Evolutionary conservation across 1,140 invertebrate genomes (phyloP).

Genomic region (Thalassaphorura encarpata): DNA sequence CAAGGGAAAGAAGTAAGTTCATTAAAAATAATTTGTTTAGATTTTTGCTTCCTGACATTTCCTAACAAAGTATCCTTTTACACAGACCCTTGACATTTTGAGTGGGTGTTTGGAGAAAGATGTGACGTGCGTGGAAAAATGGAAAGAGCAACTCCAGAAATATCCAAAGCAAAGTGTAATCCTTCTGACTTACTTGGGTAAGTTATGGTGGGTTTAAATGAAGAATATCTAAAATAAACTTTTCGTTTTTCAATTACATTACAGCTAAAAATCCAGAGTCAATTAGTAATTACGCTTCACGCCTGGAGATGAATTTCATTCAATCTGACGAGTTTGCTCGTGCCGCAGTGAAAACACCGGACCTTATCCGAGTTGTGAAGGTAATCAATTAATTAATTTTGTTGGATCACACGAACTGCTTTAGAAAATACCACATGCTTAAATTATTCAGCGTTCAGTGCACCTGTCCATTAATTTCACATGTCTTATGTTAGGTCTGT

Average conservation of each 20-base stretch:
- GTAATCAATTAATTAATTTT: conserved; percentile 10
- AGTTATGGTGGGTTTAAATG: not conserved
- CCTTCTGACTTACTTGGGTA: conserved; percentile 28
- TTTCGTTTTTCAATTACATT: conserved; percentile 2
- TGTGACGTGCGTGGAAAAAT: conserved; percentile 8
- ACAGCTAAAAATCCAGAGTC: conserved; percentile 20
- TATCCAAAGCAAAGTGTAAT: conserved; percentile 20
- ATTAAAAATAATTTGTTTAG: not conserved
- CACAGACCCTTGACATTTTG: conserved; percentile 21
- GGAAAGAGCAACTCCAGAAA: conserved; percentile 16
- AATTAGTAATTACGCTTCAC: conserved; percentile 8
- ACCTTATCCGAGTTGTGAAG: conserved; percentile 23
- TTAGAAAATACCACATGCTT: not conserved
- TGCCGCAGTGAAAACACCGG: conserved; percentile 26
- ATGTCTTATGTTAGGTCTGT: too few species aligned
- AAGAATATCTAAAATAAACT: not conserved
- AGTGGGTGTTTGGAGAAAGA: conserved; percentile 21
- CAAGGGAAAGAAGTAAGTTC: conserved; percentile 20
- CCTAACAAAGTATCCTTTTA: not conserved
- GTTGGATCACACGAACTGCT: conserved; percentile 1
- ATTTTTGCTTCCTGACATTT: not conserved
- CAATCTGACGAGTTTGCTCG: conserved; percentile 29
- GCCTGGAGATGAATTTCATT: conserved; percentile 22
- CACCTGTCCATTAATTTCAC: too few species aligned
- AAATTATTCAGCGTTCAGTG: not conserved